A percentile compares a stretch with the other conserved stretches of the same genome.
These are phyloP conservation scores for Microctenopoma stevenorrisi DNA, from an alignment of 2,797 vertebrate species.

Conservation along the genomic window DNA sequence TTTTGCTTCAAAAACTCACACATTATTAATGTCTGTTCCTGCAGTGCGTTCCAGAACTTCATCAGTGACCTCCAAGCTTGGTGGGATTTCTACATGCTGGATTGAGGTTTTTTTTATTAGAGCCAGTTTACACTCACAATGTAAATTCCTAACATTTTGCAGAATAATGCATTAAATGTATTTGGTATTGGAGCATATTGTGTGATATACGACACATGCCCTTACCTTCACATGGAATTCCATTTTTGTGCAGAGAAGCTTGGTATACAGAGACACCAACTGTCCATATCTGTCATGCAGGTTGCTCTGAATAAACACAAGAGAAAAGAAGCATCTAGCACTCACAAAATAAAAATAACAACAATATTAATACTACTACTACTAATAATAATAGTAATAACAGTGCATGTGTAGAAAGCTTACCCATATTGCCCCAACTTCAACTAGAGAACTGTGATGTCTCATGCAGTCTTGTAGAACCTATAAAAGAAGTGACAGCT, in stretches of 20 bases:
- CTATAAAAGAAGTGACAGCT: constrained; percentile 72
- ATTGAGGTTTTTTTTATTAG: constrained; percentile 11
- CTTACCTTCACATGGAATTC: constrained; percentile 93
- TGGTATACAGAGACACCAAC: constrained; percentile 89
- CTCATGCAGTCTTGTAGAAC: constrained; percentile 97
- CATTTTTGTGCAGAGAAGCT: constrained; percentile 92
- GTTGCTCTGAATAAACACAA: constrained; percentile 83
- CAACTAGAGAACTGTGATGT: constrained; percentile 90
- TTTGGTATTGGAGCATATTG: background rate
- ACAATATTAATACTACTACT: background rate
- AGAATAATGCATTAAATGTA: background rate
- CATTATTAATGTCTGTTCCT: constrained; percentile 94
- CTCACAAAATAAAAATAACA: background rate
- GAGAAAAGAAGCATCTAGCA: constrained; percentile 8
- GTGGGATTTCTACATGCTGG: constrained; percentile 92
- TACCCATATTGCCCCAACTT: constrained; percentile 93
- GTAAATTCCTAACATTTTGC: background rate
- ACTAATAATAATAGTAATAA: background rate
- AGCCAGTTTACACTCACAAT: background rate
- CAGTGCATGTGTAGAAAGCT: constrained; percentile 60
- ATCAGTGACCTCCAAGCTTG: constrained; percentile 90
- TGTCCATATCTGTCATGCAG: constrained; percentile 93
- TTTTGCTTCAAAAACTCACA: constrained; percentile 84
- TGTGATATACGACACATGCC: background rate
- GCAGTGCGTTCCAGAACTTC: constrained; percentile 93